Evolutionary conservation across 2,113 vertebrate genomes (phyloP).

Genomic region (Tetrax tetrax): DNA sequence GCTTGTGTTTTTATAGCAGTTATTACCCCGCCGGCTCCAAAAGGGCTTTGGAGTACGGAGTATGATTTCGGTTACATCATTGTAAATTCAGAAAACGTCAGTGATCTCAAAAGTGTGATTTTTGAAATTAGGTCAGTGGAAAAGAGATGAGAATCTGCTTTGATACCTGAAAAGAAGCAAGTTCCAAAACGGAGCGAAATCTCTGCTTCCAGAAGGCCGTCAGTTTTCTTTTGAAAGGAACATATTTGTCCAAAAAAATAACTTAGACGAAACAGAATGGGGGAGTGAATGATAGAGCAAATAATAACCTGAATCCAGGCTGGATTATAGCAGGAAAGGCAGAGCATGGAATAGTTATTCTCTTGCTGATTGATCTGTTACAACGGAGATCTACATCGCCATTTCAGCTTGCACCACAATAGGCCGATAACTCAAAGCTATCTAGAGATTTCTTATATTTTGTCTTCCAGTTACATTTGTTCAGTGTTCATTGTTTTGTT

Average conservation of each 20-base stretch:
- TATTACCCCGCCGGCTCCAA: constrained; percentile 35
- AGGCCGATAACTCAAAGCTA: background rate
- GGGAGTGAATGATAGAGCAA: background rate
- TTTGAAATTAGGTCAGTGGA: constrained; percentile 57
- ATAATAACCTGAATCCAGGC: background rate
- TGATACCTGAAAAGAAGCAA: constrained; percentile 44
- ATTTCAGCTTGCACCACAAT: background rate
- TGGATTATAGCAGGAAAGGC: background rate
- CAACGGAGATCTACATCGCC: background rate
- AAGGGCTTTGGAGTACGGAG: constrained; percentile 31
- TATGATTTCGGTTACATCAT: constrained; percentile 51
- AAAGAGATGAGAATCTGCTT: constrained; percentile 49
- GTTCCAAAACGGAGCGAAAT: background rate
- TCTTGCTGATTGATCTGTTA: background rate
- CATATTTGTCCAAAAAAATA: background rate
- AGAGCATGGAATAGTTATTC: background rate
- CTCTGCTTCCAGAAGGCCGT: background rate
- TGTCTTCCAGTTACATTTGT: background rate
- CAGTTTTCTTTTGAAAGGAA: background rate
- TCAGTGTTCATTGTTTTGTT: background rate
- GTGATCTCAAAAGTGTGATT: constrained; percentile 60
- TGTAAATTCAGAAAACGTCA: constrained; percentile 60
- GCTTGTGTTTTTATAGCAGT: constrained; percentile 65
- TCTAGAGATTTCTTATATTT: background rate
- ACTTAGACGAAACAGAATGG: background rate